phyloP scores from a whole-genome alignment of 2,888 invertebrate species.

The Lathronympha strigana region DNA sequence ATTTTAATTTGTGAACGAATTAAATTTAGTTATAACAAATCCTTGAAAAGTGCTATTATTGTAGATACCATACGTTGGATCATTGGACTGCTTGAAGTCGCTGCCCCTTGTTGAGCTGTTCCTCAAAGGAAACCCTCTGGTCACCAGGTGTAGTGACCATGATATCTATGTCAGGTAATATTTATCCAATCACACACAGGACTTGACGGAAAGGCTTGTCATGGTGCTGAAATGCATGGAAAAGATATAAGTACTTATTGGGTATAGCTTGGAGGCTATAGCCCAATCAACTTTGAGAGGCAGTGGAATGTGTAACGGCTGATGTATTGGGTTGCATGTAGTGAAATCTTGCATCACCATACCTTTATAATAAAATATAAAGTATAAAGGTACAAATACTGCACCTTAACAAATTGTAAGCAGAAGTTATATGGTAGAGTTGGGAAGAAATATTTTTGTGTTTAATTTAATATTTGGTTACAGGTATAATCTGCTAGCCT shows the following conservation, averaged over 20 bases:
- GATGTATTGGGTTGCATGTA: slow-evolving; percentile 11
- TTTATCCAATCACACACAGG: slow-evolving; percentile 45
- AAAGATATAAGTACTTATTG: slow-evolving; percentile 7
- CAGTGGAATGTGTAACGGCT: neutral
- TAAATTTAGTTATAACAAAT: neutral
- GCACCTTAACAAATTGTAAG: neutral
- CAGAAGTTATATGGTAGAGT: neutral
- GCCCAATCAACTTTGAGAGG: neutral
- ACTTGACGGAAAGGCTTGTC: slow-evolving; percentile 42
- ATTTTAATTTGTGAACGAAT: no score
- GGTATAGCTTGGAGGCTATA: neutral
- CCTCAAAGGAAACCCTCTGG: slow-evolving; percentile 91
- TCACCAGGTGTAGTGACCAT: slow-evolving; percentile 90
- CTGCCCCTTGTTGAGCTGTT: slow-evolving; percentile 90
- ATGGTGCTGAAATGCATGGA: neutral
- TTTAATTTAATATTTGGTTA: neutral
- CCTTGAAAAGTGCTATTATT: slow-evolving; percentile 49
- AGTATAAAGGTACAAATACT: neutral
- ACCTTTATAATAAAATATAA: neutral
- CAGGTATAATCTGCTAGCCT: neutral
- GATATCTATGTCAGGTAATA: slow-evolving; percentile 93
- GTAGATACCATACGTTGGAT: slow-evolving; percentile 87
- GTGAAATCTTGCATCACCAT: neutral
- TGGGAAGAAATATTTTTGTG: neutral
- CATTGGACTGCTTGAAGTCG: slow-evolving; percentile 87